These are phyloP conservation scores for Caenorhabditis panamensis DNA, from an alignment of 2,888 invertebrate species.

Conservation along the genomic window DNA sequence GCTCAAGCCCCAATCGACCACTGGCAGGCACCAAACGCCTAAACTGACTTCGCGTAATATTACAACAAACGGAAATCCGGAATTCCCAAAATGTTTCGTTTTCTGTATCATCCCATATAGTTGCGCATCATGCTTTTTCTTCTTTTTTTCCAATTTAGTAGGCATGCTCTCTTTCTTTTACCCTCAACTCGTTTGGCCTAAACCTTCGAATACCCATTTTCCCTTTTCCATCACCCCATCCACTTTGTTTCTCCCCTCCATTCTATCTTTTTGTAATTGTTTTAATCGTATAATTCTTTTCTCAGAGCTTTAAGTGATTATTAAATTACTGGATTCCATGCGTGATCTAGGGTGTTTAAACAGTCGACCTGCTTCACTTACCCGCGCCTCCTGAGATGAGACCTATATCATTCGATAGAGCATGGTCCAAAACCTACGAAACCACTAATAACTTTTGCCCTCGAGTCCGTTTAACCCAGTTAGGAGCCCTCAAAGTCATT, in stretches of 20 bases:
- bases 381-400: too few relatives aligned
- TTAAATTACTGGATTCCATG: slow-evolving; percentile 52
- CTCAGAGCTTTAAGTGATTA: slow-evolving; percentile 67
- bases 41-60: slow-evolving; percentile 15
- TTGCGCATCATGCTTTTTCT: slow-evolving; percentile 27
- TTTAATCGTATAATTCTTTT: slow-evolving; percentile 48
- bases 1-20: slow-evolving; percentile 57
- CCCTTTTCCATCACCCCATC: neutral
- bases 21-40: slow-evolving; percentile 55
- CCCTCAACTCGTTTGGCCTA: slow-evolving; percentile 8
- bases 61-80: slow-evolving; percentile 57
- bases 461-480: too few relatives aligned
- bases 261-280: slow-evolving; percentile 30
- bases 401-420: too few relatives aligned
- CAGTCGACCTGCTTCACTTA: too few relatives aligned
- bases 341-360: slow-evolving; percentile 56
- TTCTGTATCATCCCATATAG: slow-evolving; percentile 18
- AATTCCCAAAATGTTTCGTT: slow-evolving; percentile 13
- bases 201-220: slow-evolving; percentile 7
- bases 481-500: too few relatives aligned
- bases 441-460: too few relatives aligned
- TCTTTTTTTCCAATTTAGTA: slow-evolving; percentile 23
- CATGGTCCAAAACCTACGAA: too few relatives aligned
- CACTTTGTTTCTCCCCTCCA: slow-evolving; percentile 9
- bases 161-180: slow-evolving; percentile 11